Evolutionary conservation across 2,888 invertebrate species (phyloP).

Genomic region (Nomada flava): DNA sequence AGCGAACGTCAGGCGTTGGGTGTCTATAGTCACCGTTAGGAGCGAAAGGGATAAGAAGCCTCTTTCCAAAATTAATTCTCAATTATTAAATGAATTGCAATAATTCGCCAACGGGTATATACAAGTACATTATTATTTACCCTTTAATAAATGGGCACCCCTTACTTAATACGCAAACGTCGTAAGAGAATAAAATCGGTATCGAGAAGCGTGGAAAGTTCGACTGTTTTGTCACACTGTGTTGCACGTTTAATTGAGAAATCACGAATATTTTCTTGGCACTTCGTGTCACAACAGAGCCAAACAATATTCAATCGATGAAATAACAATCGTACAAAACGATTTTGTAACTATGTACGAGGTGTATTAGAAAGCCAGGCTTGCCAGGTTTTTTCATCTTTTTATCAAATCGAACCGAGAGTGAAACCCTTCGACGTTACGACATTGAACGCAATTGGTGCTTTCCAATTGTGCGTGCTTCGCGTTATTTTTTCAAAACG

Average conservation of each 20-base stretch:
- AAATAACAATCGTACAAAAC: conserved; percentile 55
- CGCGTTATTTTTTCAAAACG: no score
- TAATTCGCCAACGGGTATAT: no score
- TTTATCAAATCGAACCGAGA: conserved; percentile 3
- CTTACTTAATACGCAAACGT: not conserved
- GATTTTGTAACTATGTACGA: conserved; percentile 63
- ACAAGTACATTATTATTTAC: no score
- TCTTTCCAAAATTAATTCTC: no score
- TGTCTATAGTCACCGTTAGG: no score
- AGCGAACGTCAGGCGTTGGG: no score
- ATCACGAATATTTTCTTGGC: conserved; percentile 5
- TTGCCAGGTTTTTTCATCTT: conserved; percentile 28
- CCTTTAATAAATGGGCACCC: no score
- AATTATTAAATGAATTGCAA: no score
- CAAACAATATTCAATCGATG: conserved; percentile 44
- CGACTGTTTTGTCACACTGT: conserved; percentile 18
- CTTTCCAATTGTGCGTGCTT: conserved; percentile 6
- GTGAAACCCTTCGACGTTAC: conserved; percentile 49
- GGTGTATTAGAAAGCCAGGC: conserved; percentile 70
- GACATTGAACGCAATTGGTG: not conserved
- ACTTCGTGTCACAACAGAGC: conserved; percentile 32
- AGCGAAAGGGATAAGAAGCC: no score
- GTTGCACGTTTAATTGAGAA: conserved; percentile 38
- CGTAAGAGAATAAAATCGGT: not conserved
- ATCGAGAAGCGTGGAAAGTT: not conserved